Evolutionary conservation across 2,113 vertebrate species (phyloP).

Genomic region (Mormyrus iriodes): DNA sequence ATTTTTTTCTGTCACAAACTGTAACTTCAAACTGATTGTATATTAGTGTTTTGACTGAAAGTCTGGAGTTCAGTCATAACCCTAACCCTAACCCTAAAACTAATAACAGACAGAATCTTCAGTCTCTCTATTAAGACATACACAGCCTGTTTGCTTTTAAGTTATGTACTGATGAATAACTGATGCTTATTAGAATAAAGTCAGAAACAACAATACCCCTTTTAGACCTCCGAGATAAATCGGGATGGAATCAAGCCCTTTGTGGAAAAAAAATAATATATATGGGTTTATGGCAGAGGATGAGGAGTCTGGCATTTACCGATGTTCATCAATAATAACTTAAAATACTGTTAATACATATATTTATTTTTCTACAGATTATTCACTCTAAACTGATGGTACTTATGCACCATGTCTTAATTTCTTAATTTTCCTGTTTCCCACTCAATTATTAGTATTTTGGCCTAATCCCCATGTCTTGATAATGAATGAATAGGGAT

Average conservation of each 20-base stretch:
- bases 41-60: slow-evolving; percentile 34
- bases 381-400: background rate
- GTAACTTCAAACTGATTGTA: slow-evolving; percentile 17
- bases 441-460: background rate
- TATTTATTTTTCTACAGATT: background rate
- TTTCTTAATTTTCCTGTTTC: background rate
- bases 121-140: slow-evolving; percentile 18
- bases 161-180: background rate
- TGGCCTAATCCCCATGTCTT: background rate
- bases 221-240: slow-evolving; percentile 40
- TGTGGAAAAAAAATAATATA: slow-evolving; percentile 33
- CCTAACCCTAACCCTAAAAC: background rate
- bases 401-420: background rate
- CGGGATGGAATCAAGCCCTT: slow-evolving; percentile 43
- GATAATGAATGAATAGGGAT: background rate
- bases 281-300: slow-evolving; percentile 17
- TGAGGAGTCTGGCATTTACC: slow-evolving; percentile 48
- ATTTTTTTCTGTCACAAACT: slow-evolving; percentile 40
- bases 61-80: slow-evolving; percentile 9
- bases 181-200: background rate
- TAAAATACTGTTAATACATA: background rate
- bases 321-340: background rate
- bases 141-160: background rate
- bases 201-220: slow-evolving; percentile 36
- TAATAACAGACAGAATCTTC: background rate